phyloP scores from a whole-genome alignment of 2,113 vertebrate genomes.

The Columbina picui region DNA sequence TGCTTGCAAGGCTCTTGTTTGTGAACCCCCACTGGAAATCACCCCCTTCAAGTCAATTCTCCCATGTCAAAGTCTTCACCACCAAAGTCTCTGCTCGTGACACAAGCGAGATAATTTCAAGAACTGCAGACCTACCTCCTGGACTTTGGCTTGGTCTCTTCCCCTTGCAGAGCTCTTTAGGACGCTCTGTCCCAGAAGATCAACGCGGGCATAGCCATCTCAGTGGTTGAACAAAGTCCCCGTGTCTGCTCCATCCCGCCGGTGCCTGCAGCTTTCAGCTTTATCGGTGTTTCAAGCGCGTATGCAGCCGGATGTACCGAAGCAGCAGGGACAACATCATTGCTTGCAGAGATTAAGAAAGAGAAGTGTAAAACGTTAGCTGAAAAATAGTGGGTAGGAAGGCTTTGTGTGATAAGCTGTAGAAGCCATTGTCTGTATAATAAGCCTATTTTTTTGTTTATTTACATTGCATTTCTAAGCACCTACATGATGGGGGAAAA shows the following conservation, averaged over 20 bases:
- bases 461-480: not conserved
- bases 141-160: not conserved
- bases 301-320: not conserved
- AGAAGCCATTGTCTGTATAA: not conserved
- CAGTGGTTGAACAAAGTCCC: rapidly evolving
- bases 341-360: not conserved
- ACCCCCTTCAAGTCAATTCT: not conserved
- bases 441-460: not conserved
- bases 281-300: not conserved
- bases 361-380: not conserved
- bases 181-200: not conserved
- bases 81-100: not conserved
- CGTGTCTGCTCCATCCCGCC: not conserved
- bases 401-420: not conserved
- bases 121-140: constrained; percentile 23
- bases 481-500: not conserved
- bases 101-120: not conserved
- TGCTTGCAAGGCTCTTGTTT: not conserved
- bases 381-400: not conserved
- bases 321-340: not conserved
- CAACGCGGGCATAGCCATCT: rapidly evolving
- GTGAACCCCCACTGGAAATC: not conserved
- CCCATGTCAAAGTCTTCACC: rapidly evolving
- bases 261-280: not conserved
- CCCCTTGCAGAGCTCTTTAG: not conserved